Base-by-base conservation (phyloP, 2,113 vertebrate species). In the Psittacus erithacus region DNA sequence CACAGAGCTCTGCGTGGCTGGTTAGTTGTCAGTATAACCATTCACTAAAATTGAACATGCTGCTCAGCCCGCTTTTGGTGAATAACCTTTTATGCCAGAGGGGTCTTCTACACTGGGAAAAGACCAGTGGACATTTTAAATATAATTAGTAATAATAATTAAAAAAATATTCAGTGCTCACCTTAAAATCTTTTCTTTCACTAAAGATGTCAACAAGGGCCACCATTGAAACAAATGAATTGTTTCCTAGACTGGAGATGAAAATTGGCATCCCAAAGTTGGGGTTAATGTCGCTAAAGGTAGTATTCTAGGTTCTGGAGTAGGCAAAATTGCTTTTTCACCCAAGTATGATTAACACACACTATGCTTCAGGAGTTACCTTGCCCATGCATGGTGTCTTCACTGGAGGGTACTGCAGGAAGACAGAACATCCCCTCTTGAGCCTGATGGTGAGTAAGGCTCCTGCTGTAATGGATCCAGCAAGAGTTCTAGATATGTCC, bases 381-480 rank as follows among this genome's bases (percentile, higher is more conserved):
- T 84, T 17, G n/a, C 19, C 38, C 50, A n/a, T 52, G 49, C 50
- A 14, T 64, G 14, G 7, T 65, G 31, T 60, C 50, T 67, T 88
- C 6, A 1, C 38, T 47, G 43, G 4, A 85, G 57, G 31, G 25
- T 19, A 2, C 41, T 91, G 59, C 7, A 2, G 52, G 53, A 75
- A 28, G 12, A 6, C 18, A 19, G 55, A 29, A 24, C 20, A 23
- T 76, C 27, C 57, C 27, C 33, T 46, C 62, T 55, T 0, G 0
- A 85, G 84, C 35, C 57, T 63, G 11, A 9, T 41, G 69, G 69
- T 29, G 18, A n/a, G 13, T 5, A 59, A 52, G 29, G 39, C 25
- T 1, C 47, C 53, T 74, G 47, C 74, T 76, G 17, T 46, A 25
- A 7, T 17, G 63, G 49, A 10, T 27, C n/a, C 63, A 57, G 31